These are phyloP conservation scores for Thumatha senex DNA, from an alignment of 2,888 invertebrate genomes.

Conservation along the genomic window DNA sequence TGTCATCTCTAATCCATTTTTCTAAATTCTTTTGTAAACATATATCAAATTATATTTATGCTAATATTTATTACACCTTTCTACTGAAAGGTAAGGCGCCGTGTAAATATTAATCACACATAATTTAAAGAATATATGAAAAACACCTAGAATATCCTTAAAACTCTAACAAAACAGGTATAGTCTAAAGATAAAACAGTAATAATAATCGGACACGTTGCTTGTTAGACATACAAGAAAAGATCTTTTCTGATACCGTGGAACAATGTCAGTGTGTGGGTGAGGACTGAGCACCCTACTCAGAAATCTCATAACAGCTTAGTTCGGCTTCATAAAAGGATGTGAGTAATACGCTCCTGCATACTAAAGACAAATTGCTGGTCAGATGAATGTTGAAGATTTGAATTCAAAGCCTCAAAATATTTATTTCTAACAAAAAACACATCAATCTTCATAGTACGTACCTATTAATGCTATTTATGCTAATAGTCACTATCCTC, in stretches of 20 bases:
- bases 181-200: conserved; percentile 64
- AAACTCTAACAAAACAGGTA: conserved; percentile 37
- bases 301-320: conserved; percentile 40
- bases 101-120: too few species aligned
- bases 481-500: too few species aligned
- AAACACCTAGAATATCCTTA: conserved; percentile 44
- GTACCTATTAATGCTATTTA: too few species aligned
- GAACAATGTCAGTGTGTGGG: conserved; percentile 73
- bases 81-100: too few species aligned
- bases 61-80: too few species aligned
- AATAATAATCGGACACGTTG: conserved; percentile 79
- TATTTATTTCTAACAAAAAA: conserved; percentile 19
- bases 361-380: conserved; percentile 61
- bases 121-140: too few species aligned
- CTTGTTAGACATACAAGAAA: conserved; percentile 81
- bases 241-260: conserved; percentile 72
- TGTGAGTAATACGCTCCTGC: conserved; percentile 58
- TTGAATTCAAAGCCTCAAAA: conserved; percentile 30
- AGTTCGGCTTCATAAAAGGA: conserved; percentile 45
- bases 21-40: too few species aligned
- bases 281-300: conserved; percentile 55
- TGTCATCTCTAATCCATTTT: too few species aligned
- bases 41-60: too few species aligned
- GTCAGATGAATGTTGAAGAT: conserved; percentile 48
- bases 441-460: conserved; percentile 22